A percentile compares a stretch with the other conserved stretches of the same genome.
Evolutionary conservation across 2,888 invertebrate species (phyloP).

Genomic region (Matsumyia berberina): DNA sequence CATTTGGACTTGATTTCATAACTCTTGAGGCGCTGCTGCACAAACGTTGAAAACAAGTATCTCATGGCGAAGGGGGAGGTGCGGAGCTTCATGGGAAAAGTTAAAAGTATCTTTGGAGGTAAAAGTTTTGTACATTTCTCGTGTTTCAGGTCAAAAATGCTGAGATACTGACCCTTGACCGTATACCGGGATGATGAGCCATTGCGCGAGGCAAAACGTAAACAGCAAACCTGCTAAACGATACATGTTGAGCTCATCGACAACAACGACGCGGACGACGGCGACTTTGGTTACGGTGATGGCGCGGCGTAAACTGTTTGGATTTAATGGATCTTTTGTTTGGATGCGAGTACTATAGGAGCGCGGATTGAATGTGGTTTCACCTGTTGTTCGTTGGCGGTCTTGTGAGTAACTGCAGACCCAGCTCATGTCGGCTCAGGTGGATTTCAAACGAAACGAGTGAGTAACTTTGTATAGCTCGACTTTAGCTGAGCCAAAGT

Average conservation of each 20-base stretch:
- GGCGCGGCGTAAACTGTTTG: conserved; percentile 29
- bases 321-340: conserved; percentile 50
- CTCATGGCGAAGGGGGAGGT: not conserved
- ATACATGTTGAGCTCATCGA: conserved; percentile 66
- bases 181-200: conserved; percentile 48
- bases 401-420: conserved; percentile 66
- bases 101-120: conserved; percentile 14
- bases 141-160: conserved; percentile 53
- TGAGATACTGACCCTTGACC: conserved; percentile 73
- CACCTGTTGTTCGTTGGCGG: conserved; percentile 71
- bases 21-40: conserved; percentile 61
- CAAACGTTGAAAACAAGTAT: conserved; percentile 44
- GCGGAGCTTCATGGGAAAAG: not conserved
- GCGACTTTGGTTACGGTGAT: conserved; percentile 44
- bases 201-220: conserved; percentile 59
- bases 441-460: conserved; percentile 34
- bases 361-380: conserved; percentile 59
- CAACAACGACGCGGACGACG: conserved; percentile 27
- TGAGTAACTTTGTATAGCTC: conserved; percentile 4
- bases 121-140: conserved; percentile 45
- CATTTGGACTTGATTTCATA: conserved; percentile 69
- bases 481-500: conserved; percentile 8
- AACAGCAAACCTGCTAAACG: conserved; percentile 65
- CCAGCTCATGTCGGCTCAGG: conserved; percentile 55
- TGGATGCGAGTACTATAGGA: conserved; percentile 21